These are phyloP conservation scores for Lasioglossum malachurum DNA, from an alignment of 2,888 invertebrate species.

Conservation along the genomic window DNA sequence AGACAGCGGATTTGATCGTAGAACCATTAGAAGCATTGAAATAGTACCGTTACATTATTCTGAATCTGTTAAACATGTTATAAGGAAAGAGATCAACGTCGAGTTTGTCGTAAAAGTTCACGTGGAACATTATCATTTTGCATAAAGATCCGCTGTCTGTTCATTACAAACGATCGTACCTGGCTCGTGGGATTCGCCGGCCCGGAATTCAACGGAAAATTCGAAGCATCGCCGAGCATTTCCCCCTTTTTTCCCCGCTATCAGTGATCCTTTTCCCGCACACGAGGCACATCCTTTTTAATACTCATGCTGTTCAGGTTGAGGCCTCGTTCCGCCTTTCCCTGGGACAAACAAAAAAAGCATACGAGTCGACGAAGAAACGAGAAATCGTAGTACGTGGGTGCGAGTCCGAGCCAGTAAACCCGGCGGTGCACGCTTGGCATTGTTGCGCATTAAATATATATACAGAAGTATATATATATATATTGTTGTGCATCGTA, in stretches of 20 bases:
- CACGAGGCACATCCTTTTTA: constrained; percentile 41
- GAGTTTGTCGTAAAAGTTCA: no score
- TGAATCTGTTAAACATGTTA: no score
- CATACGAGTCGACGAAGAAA: constrained; percentile 29
- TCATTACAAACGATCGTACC: constrained; percentile 35
- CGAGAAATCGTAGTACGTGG: constrained; percentile 61
- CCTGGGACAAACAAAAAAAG: constrained; percentile 27
- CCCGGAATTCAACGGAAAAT: constrained; percentile 35
- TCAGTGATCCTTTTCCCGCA: constrained; percentile 26
- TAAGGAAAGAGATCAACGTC: no score
- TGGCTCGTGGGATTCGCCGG: constrained; percentile 38
- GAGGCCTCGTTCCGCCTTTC: constrained; percentile 53
- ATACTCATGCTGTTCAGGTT: constrained; percentile 56
- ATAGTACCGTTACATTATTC: no score
- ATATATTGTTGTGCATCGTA: constrained; percentile 70
- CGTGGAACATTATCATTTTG: no score
- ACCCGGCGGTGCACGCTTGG: constrained; percentile 75
- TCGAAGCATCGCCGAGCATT: constrained; percentile 34
- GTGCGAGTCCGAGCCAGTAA: constrained; percentile 69
- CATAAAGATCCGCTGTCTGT: no score
- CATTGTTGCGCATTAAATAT: constrained; percentile 63
- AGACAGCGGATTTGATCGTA: no score
- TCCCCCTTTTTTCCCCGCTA: not conserved
- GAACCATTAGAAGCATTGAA: no score
- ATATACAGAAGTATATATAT: constrained; percentile 12